Percentiles rank a stretch among this genome's conserved stretches.
Evolutionary conservation across 2,888 invertebrate genomes (phyloP).

Genomic region (Bombyx huttoni): DNA sequence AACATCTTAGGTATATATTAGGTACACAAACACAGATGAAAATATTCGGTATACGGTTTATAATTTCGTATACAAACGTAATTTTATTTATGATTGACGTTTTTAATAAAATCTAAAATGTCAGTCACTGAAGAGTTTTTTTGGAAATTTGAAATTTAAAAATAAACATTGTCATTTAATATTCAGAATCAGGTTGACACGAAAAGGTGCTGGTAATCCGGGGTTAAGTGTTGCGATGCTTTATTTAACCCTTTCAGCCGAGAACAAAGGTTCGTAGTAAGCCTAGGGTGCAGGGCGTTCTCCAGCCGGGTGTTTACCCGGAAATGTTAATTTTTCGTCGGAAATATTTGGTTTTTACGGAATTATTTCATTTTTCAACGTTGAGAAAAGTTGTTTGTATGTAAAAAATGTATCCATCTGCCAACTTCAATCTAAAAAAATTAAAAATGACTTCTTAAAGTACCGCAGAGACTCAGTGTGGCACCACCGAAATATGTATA

Average conservation of each 20-base stretch:
- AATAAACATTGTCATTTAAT: slow-evolving; percentile 26
- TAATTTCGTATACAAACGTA: too few relatives aligned
- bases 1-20: too few relatives aligned
- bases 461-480: too few relatives aligned
- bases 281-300: slow-evolving; percentile 16
- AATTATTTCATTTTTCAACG: neutral
- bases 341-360: slow-evolving; percentile 25
- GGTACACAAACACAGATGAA: too few relatives aligned
- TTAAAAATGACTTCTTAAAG: too few relatives aligned
- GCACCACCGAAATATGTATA: too few relatives aligned
- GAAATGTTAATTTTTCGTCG: slow-evolving; percentile 33
- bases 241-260: slow-evolving; percentile 51
- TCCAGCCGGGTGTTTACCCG: slow-evolving; percentile 18
- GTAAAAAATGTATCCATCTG: neutral
- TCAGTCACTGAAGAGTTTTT: neutral
- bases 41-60: too few relatives aligned
- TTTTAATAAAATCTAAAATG: too few relatives aligned
- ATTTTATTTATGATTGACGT: too few relatives aligned
- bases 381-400: neutral
- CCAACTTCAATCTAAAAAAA: neutral
- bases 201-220: slow-evolving; percentile 17
- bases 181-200: slow-evolving; percentile 22
- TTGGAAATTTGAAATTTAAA: neutral
- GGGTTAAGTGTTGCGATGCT: slow-evolving; percentile 40
- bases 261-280: slow-evolving; percentile 41